These are phyloP conservation scores for Thecophora atra DNA, from an alignment of 2,888 invertebrate species.

Conservation along the genomic window DNA sequence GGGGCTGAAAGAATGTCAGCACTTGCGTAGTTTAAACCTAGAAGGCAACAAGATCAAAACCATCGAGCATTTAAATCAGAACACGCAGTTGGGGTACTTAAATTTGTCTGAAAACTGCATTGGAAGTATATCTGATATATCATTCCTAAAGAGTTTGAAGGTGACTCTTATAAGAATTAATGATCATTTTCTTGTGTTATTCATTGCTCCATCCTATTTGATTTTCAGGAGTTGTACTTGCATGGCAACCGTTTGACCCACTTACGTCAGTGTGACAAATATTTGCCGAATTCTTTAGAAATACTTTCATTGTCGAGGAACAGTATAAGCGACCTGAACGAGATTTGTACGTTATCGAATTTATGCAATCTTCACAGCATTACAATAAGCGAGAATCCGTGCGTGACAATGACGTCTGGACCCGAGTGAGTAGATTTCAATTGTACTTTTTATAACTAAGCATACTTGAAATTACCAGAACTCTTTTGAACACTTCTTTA, in stretches of 20 bases:
- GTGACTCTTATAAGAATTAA: conserved; percentile 66
- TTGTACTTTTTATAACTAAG: neutral
- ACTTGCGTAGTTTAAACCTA: conserved; percentile 83
- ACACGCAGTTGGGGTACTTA: conserved; percentile 81
- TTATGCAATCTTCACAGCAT: conserved; percentile 81
- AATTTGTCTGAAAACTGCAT: conserved; percentile 92
- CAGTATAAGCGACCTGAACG: conserved; percentile 84
- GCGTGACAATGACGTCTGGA: conserved; percentile 80
- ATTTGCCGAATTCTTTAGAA: conserved; percentile 79
- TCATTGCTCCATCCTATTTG: neutral
- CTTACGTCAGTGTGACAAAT: conserved; percentile 82
- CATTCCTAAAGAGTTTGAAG: conserved; percentile 83
- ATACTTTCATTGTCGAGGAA: conserved; percentile 84
- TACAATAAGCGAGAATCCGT: conserved; percentile 88
- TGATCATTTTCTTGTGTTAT: too few species aligned
- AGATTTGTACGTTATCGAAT: conserved; percentile 83
- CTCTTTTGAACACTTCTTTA: conserved; percentile 62
- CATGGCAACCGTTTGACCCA: conserved; percentile 88
- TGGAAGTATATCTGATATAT: conserved; percentile 84
- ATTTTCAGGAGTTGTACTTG: conserved; percentile 78
- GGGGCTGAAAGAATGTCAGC: conserved; percentile 84
- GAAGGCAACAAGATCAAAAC: conserved; percentile 92
- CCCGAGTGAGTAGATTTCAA: conserved; percentile 71
- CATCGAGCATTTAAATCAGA: conserved; percentile 88
- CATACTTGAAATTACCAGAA: neutral